These are phyloP conservation scores for Heterodera schachtii DNA, from an alignment of 1,140 invertebrate genomes.

Conservation along the genomic window DNA sequence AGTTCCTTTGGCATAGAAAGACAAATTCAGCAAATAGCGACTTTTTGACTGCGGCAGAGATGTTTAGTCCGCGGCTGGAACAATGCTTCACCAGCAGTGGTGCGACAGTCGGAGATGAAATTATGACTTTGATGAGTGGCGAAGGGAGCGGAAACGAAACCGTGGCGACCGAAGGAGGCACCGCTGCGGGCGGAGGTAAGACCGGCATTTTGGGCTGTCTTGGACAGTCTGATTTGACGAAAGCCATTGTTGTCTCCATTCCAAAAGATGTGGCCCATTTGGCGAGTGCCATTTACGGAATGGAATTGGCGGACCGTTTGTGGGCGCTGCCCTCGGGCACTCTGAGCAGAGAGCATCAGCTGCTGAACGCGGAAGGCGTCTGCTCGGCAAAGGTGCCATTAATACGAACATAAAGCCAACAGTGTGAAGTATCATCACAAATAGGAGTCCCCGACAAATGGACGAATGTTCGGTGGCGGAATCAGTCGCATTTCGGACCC, in stretches of 20 bases:
- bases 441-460: conserved; percentile 15
- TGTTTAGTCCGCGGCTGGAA: conserved; percentile 46
- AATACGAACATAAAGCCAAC: neutral
- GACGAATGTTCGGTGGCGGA: conserved; percentile 52
- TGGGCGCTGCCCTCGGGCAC: conserved; percentile 45
- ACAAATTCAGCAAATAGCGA: conserved; percentile 40
- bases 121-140: conserved; percentile 10
- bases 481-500: conserved; percentile 47
- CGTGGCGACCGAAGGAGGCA: neutral
- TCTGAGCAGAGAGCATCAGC: conserved; percentile 25
- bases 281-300: conserved; percentile 45
- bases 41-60: conserved; percentile 41
- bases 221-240: too few relatives aligned
- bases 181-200: neutral
- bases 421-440: neutral
- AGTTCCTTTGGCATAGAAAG: neutral
- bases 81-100: conserved; percentile 38
- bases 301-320: conserved; percentile 48
- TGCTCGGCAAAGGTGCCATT: conserved; percentile 35
- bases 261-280: conserved; percentile 44
- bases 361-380: conserved; percentile 42
- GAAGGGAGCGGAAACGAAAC: neutral
- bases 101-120: neutral
- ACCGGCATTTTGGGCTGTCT: too few relatives aligned
- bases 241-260: neutral